Evolutionary conservation across 2,113 vertebrate genomes (phyloP).

Genomic region (Trachemys scripta): DNA sequence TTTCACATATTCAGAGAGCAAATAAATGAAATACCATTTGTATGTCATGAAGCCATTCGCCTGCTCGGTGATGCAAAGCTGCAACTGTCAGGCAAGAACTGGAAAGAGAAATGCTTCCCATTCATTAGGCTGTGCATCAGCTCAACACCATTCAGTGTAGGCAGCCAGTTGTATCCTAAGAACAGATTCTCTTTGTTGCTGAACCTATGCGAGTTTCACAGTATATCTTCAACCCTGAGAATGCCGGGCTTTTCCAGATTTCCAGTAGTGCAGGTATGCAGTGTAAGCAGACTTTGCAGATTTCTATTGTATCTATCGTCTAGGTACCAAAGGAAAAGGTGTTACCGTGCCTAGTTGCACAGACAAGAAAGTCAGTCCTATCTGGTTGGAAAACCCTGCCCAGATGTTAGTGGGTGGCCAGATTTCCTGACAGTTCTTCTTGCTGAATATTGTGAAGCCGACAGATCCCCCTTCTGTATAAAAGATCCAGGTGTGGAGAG

Average conservation of each 20-base stretch:
- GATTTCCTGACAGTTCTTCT: neutral
- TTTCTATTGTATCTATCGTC: neutral
- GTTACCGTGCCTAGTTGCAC: neutral
- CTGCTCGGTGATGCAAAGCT: neutral
- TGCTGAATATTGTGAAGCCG: neutral
- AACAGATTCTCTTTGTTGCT: neutral
- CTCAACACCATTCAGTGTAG: neutral
- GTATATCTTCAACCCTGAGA: neutral
- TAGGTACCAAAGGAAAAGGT: neutral
- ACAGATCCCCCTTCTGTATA: fast-evolving
- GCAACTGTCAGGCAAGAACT: fast-evolving
- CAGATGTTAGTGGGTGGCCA: neutral
- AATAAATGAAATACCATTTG: neutral
- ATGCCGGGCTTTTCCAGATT: neutral
- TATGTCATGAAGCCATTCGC: neutral
- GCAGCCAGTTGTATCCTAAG: neutral
- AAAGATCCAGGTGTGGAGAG: neutral
- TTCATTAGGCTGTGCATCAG: neutral
- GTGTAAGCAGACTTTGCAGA: neutral
- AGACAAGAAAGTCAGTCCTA: neutral
- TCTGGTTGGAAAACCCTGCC: neutral
- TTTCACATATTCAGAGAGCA: neutral
- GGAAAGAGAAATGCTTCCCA: neutral
- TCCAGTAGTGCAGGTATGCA: neutral
- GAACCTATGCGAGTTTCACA: neutral